These are phyloP conservation scores for Ictalurus furcatus DNA, from an alignment of 2,113 vertebrate species.

Conservation along the genomic window DNA sequence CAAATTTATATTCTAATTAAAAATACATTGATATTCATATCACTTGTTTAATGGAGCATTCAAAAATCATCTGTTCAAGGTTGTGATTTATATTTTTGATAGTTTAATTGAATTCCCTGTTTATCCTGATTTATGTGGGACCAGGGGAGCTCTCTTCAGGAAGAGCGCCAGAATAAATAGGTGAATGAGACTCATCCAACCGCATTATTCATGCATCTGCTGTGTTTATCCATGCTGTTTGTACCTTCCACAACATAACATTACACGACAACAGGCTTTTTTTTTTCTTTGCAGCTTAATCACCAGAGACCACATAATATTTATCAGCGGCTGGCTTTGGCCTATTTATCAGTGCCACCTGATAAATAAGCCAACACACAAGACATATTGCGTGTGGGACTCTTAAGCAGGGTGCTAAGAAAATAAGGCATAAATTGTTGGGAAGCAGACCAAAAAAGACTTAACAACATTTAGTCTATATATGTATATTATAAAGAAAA, in stretches of 20 bases:
- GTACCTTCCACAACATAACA: conserved; percentile 19
- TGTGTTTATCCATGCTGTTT: conserved; percentile 1
- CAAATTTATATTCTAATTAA: not conserved
- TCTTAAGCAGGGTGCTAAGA: not conserved
- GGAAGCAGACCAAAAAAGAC: not conserved
- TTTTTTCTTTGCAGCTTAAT: not conserved
- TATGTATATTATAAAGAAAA: not conserved
- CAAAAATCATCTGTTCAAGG: not conserved
- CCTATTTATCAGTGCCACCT: conserved; percentile 10
- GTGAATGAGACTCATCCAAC: conserved; percentile 31
- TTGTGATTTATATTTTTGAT: conserved; percentile 19
- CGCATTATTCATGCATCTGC: conserved; percentile 44
- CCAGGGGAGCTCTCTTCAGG: conserved; percentile 4
- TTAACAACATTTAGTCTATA: not conserved
- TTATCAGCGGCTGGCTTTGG: not conserved
- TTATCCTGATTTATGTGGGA: not conserved
- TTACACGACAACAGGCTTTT: not conserved
- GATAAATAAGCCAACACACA: not conserved
- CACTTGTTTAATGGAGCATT: conserved; percentile 1
- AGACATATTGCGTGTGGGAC: conserved; percentile 3
- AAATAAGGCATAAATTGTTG: conserved; percentile 6
- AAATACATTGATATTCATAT: not conserved
- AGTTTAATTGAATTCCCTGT: conserved; percentile 19
- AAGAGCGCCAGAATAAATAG: conserved; percentile 18
- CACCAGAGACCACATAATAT: conserved; percentile 12